Conservation (phyloP, 2,113 vertebrate genomes). For the Melanerpes aurifrons region DNA sequence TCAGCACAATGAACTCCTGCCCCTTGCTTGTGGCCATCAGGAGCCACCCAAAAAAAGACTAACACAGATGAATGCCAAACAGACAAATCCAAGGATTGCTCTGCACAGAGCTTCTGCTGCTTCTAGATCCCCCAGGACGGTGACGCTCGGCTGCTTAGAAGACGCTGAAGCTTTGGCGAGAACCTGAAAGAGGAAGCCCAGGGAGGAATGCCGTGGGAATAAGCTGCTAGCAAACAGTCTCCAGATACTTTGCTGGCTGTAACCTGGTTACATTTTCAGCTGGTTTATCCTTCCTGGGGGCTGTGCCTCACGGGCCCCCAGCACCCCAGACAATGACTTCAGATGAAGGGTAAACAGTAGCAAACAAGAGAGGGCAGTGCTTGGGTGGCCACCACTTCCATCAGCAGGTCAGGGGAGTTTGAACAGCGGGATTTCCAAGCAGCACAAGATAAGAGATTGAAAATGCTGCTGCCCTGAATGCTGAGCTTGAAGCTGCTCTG, state of each 20-base stretch:
- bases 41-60: background rate
- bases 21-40: background rate
- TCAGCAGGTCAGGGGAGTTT: background rate
- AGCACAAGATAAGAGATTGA: background rate
- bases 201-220: constrained; percentile 30
- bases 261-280: background rate
- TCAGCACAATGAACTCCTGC: background rate
- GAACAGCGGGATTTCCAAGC: background rate
- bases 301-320: background rate
- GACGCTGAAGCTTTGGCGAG: background rate
- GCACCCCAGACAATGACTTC: background rate
- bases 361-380: background rate
- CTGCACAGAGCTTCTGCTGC: background rate
- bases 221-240: background rate
- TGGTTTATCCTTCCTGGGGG: background rate
- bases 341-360: background rate
- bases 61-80: background rate
- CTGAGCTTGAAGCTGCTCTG: background rate
- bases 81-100: background rate
- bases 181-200: background rate
- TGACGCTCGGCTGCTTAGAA: background rate
- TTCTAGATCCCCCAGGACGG: background rate
- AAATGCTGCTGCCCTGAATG: background rate
- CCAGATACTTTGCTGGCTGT: background rate
- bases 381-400: accelerated